A percentile compares a stretch with the other conserved stretches of the same genome.
These are phyloP conservation scores for Pygoscelis antarcticus DNA, from an alignment of 2,113 vertebrate species.

Conservation along the genomic window DNA sequence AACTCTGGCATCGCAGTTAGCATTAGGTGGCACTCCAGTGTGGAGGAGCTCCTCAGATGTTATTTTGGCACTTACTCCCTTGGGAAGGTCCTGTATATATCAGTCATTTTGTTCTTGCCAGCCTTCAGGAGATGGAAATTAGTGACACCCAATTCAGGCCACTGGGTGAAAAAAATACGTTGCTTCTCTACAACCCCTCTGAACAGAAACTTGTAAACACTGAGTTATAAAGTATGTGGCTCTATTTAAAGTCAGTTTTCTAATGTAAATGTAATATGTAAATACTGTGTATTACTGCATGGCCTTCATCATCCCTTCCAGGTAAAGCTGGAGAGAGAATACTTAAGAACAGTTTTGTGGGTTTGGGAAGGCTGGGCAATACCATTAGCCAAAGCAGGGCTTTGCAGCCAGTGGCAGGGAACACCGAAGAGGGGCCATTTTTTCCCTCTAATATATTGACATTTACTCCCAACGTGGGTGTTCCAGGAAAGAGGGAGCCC, in stretches of 20 bases:
- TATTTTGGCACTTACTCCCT: neutral
- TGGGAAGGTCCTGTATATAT: neutral
- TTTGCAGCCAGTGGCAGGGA: neutral
- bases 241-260: neutral
- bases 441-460: neutral
- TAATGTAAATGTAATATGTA: neutral
- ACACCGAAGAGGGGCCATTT: neutral
- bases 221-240: neutral
- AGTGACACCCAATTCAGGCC: neutral
- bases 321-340: neutral
- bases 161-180: fast-evolving
- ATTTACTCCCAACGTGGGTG: fast-evolving
- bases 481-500: neutral
- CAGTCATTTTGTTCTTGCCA: neutral
- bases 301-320: neutral
- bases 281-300: neutral
- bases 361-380: neutral
- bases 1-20: neutral
- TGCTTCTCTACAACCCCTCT: neutral
- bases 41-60: neutral
- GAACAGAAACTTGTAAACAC: neutral
- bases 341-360: neutral
- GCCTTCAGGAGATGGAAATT: neutral
- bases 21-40: neutral
- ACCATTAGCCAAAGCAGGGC: neutral